Base-by-base conservation (phyloP, 2,797 vertebrate species). In the Kryptolebias ocellatus region DNA sequence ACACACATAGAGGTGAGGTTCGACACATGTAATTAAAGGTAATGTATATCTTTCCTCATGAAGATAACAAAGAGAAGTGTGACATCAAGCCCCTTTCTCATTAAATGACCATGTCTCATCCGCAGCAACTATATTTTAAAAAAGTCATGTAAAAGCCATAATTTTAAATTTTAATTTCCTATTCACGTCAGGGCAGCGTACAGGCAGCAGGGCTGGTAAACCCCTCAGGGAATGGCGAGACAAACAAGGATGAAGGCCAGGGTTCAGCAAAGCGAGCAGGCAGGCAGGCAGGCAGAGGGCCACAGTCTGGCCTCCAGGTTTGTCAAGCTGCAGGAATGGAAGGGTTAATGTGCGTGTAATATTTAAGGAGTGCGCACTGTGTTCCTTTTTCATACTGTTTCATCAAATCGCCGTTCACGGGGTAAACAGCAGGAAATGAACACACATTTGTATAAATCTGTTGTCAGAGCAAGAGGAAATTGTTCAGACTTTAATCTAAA, bases 271-370 rank as follows among this genome's bases (percentile, higher is more conserved):
- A 77, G 73, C 71, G 76, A 74, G 63, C 74, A 64, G 55, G 63
- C 64, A 74, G 63, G 73, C 71, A 78, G 72, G 63, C 74, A 64
- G 55, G 63, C 64, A 74, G 65, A 68, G 71, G 5, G 52, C 59
- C 55, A 61, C 74, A 49, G 60, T 44, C 61, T 64, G 53, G 58
- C 84, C 83, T 45, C 47, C 28, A 76, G 86, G 84, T 87, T 64
- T 2, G 28, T 79, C 75, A 73, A 64, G 80, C 74, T 78, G 89
- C 69, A 70, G 70, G 76, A 85, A 83, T 81, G 77, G 83, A 88
- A 86, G 74, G 54, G 65, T 83, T 82, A 80, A 87, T 81, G 78
- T 83, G 81, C 54, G 70, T 84, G 86, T 83, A 47, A 64, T 75
- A 78, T 49, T 60, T 64, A 83, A 81, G 79, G 55, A 56, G 29